Evolutionary conservation across 2,113 vertebrate genomes (phyloP).

Genomic region (Chloropsis cyanopogon): DNA sequence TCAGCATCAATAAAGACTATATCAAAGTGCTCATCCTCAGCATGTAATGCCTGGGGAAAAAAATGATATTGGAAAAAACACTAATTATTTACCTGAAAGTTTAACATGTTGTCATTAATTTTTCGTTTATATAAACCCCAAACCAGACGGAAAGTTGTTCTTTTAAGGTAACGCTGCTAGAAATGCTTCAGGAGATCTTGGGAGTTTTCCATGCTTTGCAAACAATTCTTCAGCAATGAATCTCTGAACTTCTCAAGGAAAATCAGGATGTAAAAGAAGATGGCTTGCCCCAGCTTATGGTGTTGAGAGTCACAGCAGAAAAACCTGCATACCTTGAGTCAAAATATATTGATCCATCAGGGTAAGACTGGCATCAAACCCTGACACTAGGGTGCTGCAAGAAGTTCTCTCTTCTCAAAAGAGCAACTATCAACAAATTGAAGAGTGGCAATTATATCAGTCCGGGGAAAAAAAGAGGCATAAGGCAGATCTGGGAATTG

Average conservation of each 20-base stretch:
- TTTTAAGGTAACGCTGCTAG: not conserved
- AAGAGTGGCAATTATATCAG: slow-evolving; percentile 2
- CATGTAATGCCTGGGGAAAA: slow-evolving; percentile 72
- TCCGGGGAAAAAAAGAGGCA: not conserved
- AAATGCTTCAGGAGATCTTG: not conserved
- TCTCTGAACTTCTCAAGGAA: not conserved
- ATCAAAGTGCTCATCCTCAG: slow-evolving; percentile 79
- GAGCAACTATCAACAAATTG: slow-evolving; percentile 1
- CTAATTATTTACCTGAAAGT: slow-evolving; percentile 45
- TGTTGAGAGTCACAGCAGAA: not conserved
- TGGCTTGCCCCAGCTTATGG: not conserved
- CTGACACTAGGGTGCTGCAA: not conserved
- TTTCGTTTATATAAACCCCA: not conserved
- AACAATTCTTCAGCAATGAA: not conserved
- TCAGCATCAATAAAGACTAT: slow-evolving; percentile 83
- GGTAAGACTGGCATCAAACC: not conserved
- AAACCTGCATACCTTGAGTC: not conserved
- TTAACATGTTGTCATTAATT: slow-evolving; percentile 2
- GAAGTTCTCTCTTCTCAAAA: slow-evolving; percentile 3
- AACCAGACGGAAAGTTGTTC: not conserved
- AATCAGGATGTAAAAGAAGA: not conserved
- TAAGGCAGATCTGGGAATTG: slow-evolving; percentile 26
- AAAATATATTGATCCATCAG: not conserved
- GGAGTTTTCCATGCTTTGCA: not conserved
- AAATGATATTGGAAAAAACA: slow-evolving; percentile 40